These are phyloP conservation scores for Kradibia gibbosae DNA, from an alignment of 1,140 invertebrate species.

Conservation along the genomic window DNA sequence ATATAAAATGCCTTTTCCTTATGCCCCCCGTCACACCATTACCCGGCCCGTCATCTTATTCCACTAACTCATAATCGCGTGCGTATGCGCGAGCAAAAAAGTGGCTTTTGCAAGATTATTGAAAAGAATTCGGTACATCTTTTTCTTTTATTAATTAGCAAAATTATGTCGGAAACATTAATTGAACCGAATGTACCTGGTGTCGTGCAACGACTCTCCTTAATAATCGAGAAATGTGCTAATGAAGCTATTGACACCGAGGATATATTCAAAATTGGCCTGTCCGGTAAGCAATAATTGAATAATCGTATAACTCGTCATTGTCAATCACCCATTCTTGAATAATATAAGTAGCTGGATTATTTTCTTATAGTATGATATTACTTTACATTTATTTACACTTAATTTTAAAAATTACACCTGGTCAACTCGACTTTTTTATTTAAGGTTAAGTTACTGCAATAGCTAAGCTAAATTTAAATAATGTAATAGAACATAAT, in stretches of 20 bases:
- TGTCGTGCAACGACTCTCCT: conserved; percentile 61
- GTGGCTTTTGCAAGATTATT: too few relatives aligned
- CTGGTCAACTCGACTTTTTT: not conserved
- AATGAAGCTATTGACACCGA: conserved; percentile 72
- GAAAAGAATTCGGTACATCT: not conserved
- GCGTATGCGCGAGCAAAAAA: not conserved
- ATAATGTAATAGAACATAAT: conserved; percentile 29
- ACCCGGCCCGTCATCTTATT: too few relatives aligned
- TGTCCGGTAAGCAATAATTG: conserved; percentile 76
- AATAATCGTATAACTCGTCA: not conserved
- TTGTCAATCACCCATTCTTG: not conserved
- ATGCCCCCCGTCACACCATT: too few relatives aligned
- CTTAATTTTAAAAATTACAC: conserved; percentile 23
- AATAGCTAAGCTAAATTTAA: not conserved
- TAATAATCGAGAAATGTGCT: conserved; percentile 69
- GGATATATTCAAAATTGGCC: conserved; percentile 78
- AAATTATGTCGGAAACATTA: conserved; percentile 56
- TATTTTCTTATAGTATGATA: not conserved
- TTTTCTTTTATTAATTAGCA: not conserved
- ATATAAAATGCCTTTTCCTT: not conserved
- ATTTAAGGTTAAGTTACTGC: conserved; percentile 13
- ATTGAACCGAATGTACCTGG: conserved; percentile 55
- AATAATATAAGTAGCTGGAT: not conserved
- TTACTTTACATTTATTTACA: not conserved
- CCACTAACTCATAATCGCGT: too few relatives aligned